Conservation (phyloP, 2,888 invertebrate species). For the Blastobasis lacticolella region DNA sequence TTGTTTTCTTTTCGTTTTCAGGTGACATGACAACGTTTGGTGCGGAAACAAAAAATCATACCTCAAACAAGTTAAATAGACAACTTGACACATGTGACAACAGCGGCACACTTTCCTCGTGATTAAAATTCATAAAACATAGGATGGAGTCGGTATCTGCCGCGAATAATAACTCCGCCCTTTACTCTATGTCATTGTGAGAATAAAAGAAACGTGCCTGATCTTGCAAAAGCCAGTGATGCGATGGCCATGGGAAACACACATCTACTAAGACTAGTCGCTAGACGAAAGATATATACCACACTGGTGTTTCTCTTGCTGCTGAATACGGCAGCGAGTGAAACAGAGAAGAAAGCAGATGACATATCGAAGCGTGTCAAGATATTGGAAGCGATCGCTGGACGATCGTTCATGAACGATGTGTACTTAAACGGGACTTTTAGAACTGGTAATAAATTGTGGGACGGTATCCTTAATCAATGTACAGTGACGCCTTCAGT, state of each 20-base stretch:
- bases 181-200: too few species aligned
- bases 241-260: conserved; percentile 37
- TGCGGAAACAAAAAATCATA: conserved; percentile 15
- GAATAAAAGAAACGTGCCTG: too few species aligned
- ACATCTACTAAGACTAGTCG: too few species aligned
- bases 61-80: background rate
- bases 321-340: background rate
- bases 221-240: conserved; percentile 28
- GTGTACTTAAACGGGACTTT: conserved; percentile 63
- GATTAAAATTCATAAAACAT: conserved; percentile 20
- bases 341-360: conserved; percentile 29
- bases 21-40: conserved; percentile 10
- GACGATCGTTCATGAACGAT: conserved; percentile 48
- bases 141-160: conserved; percentile 29
- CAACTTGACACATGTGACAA: background rate
- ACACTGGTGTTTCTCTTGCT: too few species aligned
- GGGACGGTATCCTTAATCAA: conserved; percentile 82
- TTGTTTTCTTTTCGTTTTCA: conserved; percentile 1
- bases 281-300: too few species aligned
- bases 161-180: too few species aligned
- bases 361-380: conserved; percentile 45
- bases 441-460: conserved; percentile 78
- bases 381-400: conserved; percentile 46
- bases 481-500: conserved; percentile 79
- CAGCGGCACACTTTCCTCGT: conserved; percentile 25